These are phyloP conservation scores for Pegoplata infirma DNA, from an alignment of 2,888 invertebrate genomes.

Conservation along the genomic window DNA sequence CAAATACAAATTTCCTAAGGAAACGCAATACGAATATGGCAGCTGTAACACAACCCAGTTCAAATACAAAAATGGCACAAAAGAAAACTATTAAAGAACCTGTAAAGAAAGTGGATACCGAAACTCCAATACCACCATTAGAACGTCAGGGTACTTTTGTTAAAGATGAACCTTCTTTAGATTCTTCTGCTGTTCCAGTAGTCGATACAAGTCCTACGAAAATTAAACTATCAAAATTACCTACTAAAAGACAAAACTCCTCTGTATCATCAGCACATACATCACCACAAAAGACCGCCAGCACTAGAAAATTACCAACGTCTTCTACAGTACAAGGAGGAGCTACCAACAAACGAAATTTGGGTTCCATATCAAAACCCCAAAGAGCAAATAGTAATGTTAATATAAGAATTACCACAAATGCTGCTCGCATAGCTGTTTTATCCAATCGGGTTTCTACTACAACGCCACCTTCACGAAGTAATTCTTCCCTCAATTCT, in stretches of 20 bases:
- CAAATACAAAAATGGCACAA: slow-evolving; percentile 61
- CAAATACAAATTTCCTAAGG: slow-evolving; percentile 35
- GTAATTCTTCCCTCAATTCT: slow-evolving; percentile 75
- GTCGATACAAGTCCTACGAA: slow-evolving; percentile 72
- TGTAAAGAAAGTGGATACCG: not conserved
- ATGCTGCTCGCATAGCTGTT: slow-evolving; percentile 70
- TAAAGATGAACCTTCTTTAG: slow-evolving; percentile 84
- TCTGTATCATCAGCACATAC: slow-evolving; percentile 66
- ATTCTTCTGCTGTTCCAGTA: slow-evolving; percentile 74
- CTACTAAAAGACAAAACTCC: slow-evolving; percentile 68
- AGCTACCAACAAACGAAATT: slow-evolving; percentile 54
- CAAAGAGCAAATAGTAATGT: slow-evolving; percentile 77
- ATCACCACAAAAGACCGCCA: slow-evolving; percentile 64
- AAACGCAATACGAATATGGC: slow-evolving; percentile 50
- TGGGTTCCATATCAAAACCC: slow-evolving; percentile 64
- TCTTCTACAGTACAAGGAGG: slow-evolving; percentile 32
- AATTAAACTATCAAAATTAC: slow-evolving; percentile 73
- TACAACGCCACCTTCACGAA: slow-evolving; percentile 77
- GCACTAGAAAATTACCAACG: slow-evolving; percentile 60
- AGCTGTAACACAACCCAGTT: slow-evolving; percentile 4
- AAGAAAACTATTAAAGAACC: slow-evolving; percentile 65
- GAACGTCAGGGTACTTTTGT: slow-evolving; percentile 95
- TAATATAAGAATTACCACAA: slow-evolving; percentile 69
- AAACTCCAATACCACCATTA: slow-evolving; percentile 77
- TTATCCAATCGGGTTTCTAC: slow-evolving; percentile 71